phyloP scores from a whole-genome alignment of 2,888 invertebrate genomes.

The Platerodrilus igneus region DNA sequence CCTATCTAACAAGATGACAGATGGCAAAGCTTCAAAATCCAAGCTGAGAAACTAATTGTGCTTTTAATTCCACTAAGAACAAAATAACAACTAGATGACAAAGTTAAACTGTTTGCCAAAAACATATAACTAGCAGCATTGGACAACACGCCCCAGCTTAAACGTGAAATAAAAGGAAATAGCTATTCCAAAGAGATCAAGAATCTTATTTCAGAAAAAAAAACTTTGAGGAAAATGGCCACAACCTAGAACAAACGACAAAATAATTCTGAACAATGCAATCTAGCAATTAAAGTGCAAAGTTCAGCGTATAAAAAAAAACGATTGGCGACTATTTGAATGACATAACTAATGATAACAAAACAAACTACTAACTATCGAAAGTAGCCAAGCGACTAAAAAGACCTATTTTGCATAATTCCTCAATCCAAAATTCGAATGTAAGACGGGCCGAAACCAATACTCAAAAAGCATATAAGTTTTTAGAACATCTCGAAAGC shows the following conservation, averaged over 20 bases:
- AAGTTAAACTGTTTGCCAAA: constrained; percentile 8
- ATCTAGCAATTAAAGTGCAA: constrained; percentile 8
- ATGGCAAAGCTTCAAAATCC: constrained; percentile 11
- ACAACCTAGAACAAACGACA: constrained; percentile 7
- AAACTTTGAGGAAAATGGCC: constrained; percentile 8
- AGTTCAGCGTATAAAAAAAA: constrained; percentile 7
- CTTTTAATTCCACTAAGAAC: constrained; percentile 6
- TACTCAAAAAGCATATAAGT: constrained; percentile 8
- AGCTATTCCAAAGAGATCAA: constrained; percentile 6
- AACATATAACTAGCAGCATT: constrained; percentile 9
- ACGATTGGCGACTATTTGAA: constrained; percentile 9
- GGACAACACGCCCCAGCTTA: constrained; percentile 6
- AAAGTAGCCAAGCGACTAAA: constrained; percentile 7
- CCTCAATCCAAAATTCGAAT: constrained; percentile 4
- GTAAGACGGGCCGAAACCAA: constrained; percentile 8
- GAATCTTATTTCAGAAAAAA: constrained; percentile 4
- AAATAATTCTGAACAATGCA: constrained; percentile 6
- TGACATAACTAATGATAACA: constrained; percentile 6
- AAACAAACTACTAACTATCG: constrained; percentile 6
- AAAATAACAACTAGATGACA: constrained; percentile 6
- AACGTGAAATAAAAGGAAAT: constrained; percentile 2
- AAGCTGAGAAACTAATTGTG: constrained; percentile 3
- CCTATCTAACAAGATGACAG: constrained; percentile 6
- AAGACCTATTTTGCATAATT: constrained; percentile 6
- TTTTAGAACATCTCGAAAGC: constrained; percentile 9